phyloP scores from a whole-genome alignment of 2,888 invertebrate species.

The Cabera pusaria region DNA sequence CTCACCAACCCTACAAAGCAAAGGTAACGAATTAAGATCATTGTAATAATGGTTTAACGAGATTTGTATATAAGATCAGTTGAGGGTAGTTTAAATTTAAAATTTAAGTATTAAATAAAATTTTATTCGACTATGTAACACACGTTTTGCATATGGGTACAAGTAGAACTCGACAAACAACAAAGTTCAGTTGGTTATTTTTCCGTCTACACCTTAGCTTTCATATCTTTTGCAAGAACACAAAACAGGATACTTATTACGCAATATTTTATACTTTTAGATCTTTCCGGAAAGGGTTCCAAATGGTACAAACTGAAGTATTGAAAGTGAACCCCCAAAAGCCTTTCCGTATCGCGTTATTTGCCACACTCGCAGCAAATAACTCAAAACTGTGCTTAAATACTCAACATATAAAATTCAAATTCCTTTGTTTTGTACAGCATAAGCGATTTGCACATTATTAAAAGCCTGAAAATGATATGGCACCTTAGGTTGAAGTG shows the following conservation, averaged over 20 bases:
- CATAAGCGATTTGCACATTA: conserved; percentile 33
- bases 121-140: too few relatives aligned
- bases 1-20: too few relatives aligned
- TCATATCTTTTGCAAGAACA: background rate
- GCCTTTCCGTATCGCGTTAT: conserved; percentile 23
- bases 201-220: background rate
- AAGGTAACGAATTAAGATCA: too few relatives aligned
- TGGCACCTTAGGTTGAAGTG: conserved; percentile 10
- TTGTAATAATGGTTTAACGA: too few relatives aligned
- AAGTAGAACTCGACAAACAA: too few relatives aligned
- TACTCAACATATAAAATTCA: conserved; percentile 29
- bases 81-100: too few relatives aligned
- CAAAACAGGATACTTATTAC: conserved; percentile 20
- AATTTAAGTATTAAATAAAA: too few relatives aligned
- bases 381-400: conserved; percentile 28
- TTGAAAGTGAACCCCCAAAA: conserved; percentile 27
- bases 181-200: too few relatives aligned
- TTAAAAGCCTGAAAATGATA: too few relatives aligned
- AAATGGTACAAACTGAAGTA: conserved; percentile 30
- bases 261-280: conserved; percentile 24
- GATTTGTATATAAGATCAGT: too few relatives aligned
- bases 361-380: conserved; percentile 15
- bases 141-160: too few relatives aligned
- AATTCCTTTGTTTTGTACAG: conserved; percentile 32
- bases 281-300: conserved; percentile 23